These are phyloP conservation scores for Pristionchus maxplancki DNA, from an alignment of 2,888 invertebrate species.

Conservation along the genomic window DNA sequence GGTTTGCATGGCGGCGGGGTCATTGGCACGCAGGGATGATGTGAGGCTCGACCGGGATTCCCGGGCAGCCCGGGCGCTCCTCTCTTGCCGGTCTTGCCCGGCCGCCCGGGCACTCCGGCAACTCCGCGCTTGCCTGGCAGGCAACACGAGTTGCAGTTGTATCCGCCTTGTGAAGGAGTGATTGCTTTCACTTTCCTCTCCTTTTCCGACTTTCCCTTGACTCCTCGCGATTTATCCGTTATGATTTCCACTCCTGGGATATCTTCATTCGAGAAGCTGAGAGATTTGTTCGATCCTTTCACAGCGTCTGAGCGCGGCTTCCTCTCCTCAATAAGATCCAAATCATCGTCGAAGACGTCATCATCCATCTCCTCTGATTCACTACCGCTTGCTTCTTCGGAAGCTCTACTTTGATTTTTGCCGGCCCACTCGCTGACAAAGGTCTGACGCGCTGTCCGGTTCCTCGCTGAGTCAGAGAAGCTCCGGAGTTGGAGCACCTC, in stretches of 20 bases:
- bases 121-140: slow-evolving; percentile 62
- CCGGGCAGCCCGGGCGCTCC: slow-evolving; percentile 65
- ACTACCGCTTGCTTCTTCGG: background rate
- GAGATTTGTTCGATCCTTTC: too few species aligned
- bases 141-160: slow-evolving; percentile 57
- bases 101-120: slow-evolving; percentile 59
- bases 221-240: background rate
- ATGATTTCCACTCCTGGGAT: too few species aligned
- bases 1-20: slow-evolving; percentile 62
- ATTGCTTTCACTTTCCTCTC: background rate
- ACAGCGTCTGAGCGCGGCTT: too few species aligned
- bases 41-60: slow-evolving; percentile 61
- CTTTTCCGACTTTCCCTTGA: background rate
- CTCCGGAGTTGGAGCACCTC: slow-evolving; percentile 73
- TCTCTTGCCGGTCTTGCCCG: slow-evolving; percentile 61
- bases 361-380: background rate
- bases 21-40: slow-evolving; percentile 61
- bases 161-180: background rate
- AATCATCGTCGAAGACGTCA: background rate
- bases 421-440: background rate
- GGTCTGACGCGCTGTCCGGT: slow-evolving; percentile 70
- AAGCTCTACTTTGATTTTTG: background rate
- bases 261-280: too few species aligned
- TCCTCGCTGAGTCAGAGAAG: slow-evolving; percentile 59
- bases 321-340: too few species aligned